Evolutionary conservation across 2,888 invertebrate species (phyloP), one percentile per base, ranked within the genome.

Genomic region (Diachrysia chrysitis): DNA sequence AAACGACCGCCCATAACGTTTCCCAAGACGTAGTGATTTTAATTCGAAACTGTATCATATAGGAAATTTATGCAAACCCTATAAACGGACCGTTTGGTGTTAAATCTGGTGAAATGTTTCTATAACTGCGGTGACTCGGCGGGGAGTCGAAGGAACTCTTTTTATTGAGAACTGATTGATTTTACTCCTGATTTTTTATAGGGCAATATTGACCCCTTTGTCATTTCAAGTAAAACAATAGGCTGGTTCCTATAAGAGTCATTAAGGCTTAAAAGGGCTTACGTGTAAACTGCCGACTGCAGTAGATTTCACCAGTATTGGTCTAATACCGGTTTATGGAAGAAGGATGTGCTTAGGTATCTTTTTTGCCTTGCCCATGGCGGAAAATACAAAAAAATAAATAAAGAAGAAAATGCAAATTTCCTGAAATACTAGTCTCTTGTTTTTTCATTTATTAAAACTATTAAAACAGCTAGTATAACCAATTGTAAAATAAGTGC

Each of bases 31-130:
- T 79, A 82, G 83, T 81, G 73, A 85, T 86, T 85, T 84, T 76
- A 19, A 51, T 51, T n/a, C n/a, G 14, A 51, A 21, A 51, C 70
- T 86, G 78, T 83, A 82, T 82, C 76, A 79, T 67, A 66, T 42
- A 75, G 74, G 74, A 82, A 85, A 89, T 91, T 88, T 92, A 92
- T 92, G 92, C 92, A 91, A 92, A 89, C 85, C 78, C 83, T 42
- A 69, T 66, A 73, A 72, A 78, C 78, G 71, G 72, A 72, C 71
- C 69, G 79, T 83, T 81, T 73, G 75, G 86, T 82, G 87, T 89
- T 81, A 87, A 86, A 85, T 83, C 71, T 78, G 66, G 72, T 82
- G 64, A 81, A 84, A 79, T 70, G 73, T 60, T 73, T 65, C 35
- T 62, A 29, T 68, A 67, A 79, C 78, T 71, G 62, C 65, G 63